Base-by-base conservation (phyloP, 1,140 invertebrate species). In the Drosophila jambulina region DNA sequence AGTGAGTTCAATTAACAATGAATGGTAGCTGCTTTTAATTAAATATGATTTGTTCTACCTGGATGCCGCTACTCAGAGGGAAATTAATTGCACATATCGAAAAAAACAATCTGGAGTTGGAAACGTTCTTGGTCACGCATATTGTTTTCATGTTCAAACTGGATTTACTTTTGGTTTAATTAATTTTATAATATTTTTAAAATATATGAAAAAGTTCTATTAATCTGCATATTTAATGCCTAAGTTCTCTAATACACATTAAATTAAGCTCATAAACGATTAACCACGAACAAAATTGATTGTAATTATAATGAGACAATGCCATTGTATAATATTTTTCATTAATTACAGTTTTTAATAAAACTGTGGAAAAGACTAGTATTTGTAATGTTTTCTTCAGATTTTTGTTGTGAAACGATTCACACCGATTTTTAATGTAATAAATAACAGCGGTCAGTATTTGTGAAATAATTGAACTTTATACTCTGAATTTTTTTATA, bases 21-120 rank as follows among this genome's bases (percentile, higher is more conserved):
- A 42, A 51, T 21, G 32, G 46, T 38, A 34, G 64, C 48, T 38
- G n/a, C 40, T 54, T 70, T 54, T 29, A 67, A 62, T 67, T 45
- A 67, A 67, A 67, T 67, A 67, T 67, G 64, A 67, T 67, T 67
- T 64, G 59, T 48, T 67, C 13, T 23, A 45, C 59, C 64, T 36
- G 59, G 3, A 62, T 45, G 38, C 29, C 4, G 63, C 58, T 27
- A 67, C 59, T 67, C 43, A 48, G 10, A 34, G 36, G 29, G 27
- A 32, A 45, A 29, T 65, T 45, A 62, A 43, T 45, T 65, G 54
- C 27, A 36, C 27, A 21, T 65, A 23, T 27, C 4, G 10, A 9
- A 6, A 15, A 27, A 17, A 12, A 32, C 27, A 36, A 23, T n/a
- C 7, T 49, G 17, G 27, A n/a, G 17, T n/a, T 7, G 12, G 3